These are phyloP conservation scores for Urocyon cinereoargenteus DNA, from an alignment of 2,797 vertebrate genomes.

Conservation along the genomic window DNA sequence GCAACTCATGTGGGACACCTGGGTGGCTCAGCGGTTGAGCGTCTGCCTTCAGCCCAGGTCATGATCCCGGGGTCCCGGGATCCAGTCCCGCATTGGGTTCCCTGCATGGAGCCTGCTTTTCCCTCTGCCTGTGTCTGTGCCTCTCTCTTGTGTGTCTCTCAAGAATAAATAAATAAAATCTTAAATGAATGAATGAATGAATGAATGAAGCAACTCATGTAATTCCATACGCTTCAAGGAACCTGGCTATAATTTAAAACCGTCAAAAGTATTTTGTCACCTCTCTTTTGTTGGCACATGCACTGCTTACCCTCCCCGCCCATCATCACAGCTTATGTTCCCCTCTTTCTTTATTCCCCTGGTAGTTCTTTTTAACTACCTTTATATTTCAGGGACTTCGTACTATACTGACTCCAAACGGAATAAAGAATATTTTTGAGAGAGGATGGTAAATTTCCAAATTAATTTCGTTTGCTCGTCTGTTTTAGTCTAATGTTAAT, in stretches of 20 bases:
- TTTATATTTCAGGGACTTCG: not conserved
- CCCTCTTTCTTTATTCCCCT: not conserved
- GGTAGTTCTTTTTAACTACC: not conserved
- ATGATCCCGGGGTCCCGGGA: too few species aligned
- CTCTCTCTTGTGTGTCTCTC: too few species aligned
- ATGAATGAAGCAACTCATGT: not conserved
- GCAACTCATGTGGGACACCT: not conserved
- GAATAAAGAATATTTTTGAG: not conserved
- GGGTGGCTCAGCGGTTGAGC: too few species aligned
- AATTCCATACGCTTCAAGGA: not conserved
- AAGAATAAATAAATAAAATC: too few species aligned
- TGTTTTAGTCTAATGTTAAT: not conserved
- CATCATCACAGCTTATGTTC: not conserved
- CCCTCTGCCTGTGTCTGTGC: too few species aligned
- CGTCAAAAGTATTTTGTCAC: not conserved
- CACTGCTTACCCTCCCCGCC: not conserved
- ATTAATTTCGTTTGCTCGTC: not conserved
- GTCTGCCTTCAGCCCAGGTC: too few species aligned
- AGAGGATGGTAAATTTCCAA: not conserved
- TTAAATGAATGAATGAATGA: too few species aligned
- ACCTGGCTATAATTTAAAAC: conserved; percentile 7
- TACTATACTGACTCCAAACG: not conserved
- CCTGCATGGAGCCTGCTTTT: too few species aligned
- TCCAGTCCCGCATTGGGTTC: too few species aligned
- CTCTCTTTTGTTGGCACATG: not conserved